These are phyloP conservation scores for Apocheima hispidaria DNA, from an alignment of 2,888 invertebrate species.

Conservation along the genomic window DNA sequence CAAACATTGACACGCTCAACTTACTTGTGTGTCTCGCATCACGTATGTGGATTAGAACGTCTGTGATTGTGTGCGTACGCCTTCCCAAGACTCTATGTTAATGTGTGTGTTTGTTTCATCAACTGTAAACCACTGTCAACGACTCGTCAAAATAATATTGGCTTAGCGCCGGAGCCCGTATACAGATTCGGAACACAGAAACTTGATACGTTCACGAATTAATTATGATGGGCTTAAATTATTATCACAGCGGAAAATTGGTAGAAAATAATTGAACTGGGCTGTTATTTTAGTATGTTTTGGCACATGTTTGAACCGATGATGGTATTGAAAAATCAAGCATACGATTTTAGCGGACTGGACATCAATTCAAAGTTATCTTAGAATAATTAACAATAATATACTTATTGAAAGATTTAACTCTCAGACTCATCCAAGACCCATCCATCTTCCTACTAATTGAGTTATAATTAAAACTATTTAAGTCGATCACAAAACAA, in stretches of 20 bases:
- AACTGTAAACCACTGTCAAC: conserved; percentile 85
- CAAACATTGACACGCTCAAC: conserved; percentile 63
- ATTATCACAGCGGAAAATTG: conserved; percentile 42
- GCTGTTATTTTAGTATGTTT: conserved; percentile 6
- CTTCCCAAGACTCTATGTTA: conserved; percentile 52
- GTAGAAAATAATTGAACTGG: conserved; percentile 30
- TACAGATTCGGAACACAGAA: conserved; percentile 69
- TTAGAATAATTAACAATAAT: conserved; percentile 17
- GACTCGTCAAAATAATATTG: conserved; percentile 85
- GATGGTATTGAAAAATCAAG: background rate
- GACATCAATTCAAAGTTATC: conserved; percentile 4
- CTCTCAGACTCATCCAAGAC: conserved; percentile 58
- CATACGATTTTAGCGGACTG: background rate
- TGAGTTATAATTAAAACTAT: conserved; percentile 72
- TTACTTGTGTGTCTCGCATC: conserved; percentile 52
- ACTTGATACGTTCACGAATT: conserved; percentile 77
- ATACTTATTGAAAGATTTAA: conserved; percentile 53
- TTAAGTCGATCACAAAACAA: conserved; percentile 54
- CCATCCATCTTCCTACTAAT: conserved; percentile 70
- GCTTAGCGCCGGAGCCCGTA: conserved; percentile 75
- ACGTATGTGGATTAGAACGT: conserved; percentile 52
- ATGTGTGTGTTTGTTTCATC: conserved; percentile 78
- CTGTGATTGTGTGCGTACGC: conserved; percentile 57
- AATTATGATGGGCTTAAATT: conserved; percentile 56
- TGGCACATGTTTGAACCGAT: background rate